These are phyloP conservation scores for Nephotettix cincticeps DNA, from an alignment of 1,140 invertebrate species.

Conservation along the genomic window DNA sequence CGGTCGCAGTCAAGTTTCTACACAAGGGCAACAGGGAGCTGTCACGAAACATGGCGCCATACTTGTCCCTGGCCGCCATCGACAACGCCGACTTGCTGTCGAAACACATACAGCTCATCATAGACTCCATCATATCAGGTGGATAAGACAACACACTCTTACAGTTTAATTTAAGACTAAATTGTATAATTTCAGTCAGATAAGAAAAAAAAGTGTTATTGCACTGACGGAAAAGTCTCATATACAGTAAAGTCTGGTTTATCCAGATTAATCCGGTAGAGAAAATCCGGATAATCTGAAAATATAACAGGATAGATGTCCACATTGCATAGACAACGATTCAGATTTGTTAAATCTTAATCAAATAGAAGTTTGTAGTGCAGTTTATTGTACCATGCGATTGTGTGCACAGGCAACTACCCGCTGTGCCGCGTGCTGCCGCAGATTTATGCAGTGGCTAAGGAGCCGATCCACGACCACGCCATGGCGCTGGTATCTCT, in stretches of 20 bases:
- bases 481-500: conserved; percentile 78
- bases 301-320: too few relatives aligned
- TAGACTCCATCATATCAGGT: conserved; percentile 86
- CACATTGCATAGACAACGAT: too few relatives aligned
- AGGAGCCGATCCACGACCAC: conserved; percentile 80
- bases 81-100: conserved; percentile 84
- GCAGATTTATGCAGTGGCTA: conserved; percentile 84
- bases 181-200: too few relatives aligned
- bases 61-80: conserved; percentile 89
- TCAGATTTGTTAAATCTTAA: too few relatives aligned
- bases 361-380: too few relatives aligned
- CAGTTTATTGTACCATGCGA: too few relatives aligned
- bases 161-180: too few relatives aligned
- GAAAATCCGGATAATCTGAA: too few relatives aligned
- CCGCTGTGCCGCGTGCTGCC: conserved; percentile 80
- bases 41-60: conserved; percentile 85
- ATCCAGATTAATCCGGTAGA: too few relatives aligned
- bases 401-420: conserved; percentile 73
- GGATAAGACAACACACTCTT: conserved; percentile 30
- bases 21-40: conserved; percentile 88
- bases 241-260: too few relatives aligned
- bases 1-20: conserved; percentile 87
- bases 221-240: too few relatives aligned
- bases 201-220: too few relatives aligned
- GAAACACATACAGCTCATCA: conserved; percentile 83